Base-by-base conservation (phyloP, 1,140 invertebrate species). In the Zaprionus capensis region DNA sequence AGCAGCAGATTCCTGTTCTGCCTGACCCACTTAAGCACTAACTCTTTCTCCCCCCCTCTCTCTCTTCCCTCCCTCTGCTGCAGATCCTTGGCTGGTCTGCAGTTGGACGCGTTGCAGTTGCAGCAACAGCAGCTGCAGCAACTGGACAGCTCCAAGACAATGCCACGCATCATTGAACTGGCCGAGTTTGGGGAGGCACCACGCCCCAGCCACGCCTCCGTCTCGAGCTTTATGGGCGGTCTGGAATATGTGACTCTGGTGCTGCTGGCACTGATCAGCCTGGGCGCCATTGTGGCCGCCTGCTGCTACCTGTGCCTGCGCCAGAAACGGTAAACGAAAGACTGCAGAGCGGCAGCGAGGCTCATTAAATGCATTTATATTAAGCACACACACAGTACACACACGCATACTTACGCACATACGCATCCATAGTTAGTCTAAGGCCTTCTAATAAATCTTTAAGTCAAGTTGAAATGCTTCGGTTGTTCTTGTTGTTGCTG, bases 221-320 rank as follows among this genome's bases (percentile, higher is more conserved):
- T 57, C 7, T 55, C 76, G 2, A 65, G 81, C 38, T 81, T 91
- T 74, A 76, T 94, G 34, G 96, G 96, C n/a, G 95, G 96, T 2
- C 93, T 97, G 71, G 96, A 98, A 93, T 95, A 97, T 15, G 96
- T 96, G 14, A 95, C 96, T 1, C 94, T 98, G 4, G 95, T 96
- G 0, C 93, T 97, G 2, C 96, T 96, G 20, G 96, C 96, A 56
- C 93, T 97, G 44, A 95, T 97, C 34, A 97, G 97, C 85, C 86
- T 97, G 24, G 97, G 96, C 9, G 96, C 96, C 2, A 93, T 96
- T 20, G 94, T 96, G 0, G 95, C 96, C 0, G 96, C 96, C 3
- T 94, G 97, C n/a, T 96, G 96, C 78, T 95, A 97, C 61, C 93
- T 96, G n/a, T 97, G 96, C 80, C 93, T 96, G 64, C 94, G 95